Evolutionary conservation across 2,888 invertebrate species (phyloP), one percentile per base, ranked within the genome.

Genomic region (Zootermopsis nevadensis): DNA sequence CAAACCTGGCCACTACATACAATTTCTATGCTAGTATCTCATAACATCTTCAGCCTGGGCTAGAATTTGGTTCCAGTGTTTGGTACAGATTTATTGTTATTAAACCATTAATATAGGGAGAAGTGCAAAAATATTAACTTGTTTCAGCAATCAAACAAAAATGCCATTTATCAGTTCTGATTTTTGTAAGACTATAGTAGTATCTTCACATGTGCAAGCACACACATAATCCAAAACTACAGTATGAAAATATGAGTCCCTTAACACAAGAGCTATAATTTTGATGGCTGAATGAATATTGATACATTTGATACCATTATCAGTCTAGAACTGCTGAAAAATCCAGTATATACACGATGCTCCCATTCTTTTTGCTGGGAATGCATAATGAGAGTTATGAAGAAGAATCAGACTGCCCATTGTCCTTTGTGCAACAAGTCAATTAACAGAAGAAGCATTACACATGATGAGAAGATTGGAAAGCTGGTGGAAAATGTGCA

Each of bases 381-480:
- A 6, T 77, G 77, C 33, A 55, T 77, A 33, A 77, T 77, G 77
- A 77, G 33, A 55, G 55, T 77, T 48, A 33, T 77, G 22, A 55
- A 77, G 31, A 55, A 1, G 7, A 77, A 77, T 19, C 19, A 55
- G 19, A 77, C 19, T 19, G 77, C 77, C 6, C 19, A 55, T 24
- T 77, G 77, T 30, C 77, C 77, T 8, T 33, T 77, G 22, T 77
- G 77, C 33, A 77, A 77, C 53, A 31, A 12, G 7, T 33, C 48
- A 31, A 77, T 77, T 42, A 77, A 22, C 31, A 77, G 77, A 77
- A 38, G 77, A 24, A 55, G 15, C 42, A 53, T 77, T 12, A 77
- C 30, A 53, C 55, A 55, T 27, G 8, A 77, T 31, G 31, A 31
- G 33, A 77, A 55, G 24, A 31, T 53, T 22, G 22, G 22, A 31